Evolutionary conservation across 1,140 invertebrate genomes (phyloP).

Genomic region (Anoplophora glabripennis): DNA sequence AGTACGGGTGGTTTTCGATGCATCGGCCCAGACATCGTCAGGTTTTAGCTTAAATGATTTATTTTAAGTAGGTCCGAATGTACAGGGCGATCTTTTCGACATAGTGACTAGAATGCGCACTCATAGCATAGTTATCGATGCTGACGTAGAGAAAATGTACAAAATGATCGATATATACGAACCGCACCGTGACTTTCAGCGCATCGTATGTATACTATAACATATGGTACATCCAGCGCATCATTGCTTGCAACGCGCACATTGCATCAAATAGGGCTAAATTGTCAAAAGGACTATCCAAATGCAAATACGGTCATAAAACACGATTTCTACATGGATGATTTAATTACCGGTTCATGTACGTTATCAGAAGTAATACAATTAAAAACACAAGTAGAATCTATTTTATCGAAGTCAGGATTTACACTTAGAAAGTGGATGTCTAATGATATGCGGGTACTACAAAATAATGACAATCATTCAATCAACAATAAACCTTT

Average conservation of each 20-base stretch:
- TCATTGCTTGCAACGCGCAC: background rate
- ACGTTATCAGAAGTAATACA: background rate
- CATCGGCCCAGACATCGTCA: too few relatives aligned
- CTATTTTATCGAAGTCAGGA: too few relatives aligned
- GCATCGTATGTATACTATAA: background rate
- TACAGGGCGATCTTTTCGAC: background rate
- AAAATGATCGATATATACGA: background rate
- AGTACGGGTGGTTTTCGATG: too few relatives aligned
- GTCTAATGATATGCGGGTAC: too few relatives aligned
- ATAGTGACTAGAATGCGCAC: background rate
- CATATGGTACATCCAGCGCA: background rate
- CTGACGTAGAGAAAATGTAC: background rate
- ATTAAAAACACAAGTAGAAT: background rate
- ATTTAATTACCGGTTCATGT: background rate
- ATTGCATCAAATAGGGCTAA: background rate
- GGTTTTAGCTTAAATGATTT: too few relatives aligned
- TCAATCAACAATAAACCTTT: too few relatives aligned
- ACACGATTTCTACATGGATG: background rate
- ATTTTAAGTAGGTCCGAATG: background rate
- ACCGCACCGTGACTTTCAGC: background rate
- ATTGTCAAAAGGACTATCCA: background rate
- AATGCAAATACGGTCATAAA: background rate
- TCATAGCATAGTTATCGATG: background rate
- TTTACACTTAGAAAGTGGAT: too few relatives aligned
- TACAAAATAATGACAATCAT: too few relatives aligned